Evolutionary conservation across 2,888 invertebrate genomes (phyloP), one percentile per base, ranked within the genome.

Genomic region (Charanyca ferruginea): DNA sequence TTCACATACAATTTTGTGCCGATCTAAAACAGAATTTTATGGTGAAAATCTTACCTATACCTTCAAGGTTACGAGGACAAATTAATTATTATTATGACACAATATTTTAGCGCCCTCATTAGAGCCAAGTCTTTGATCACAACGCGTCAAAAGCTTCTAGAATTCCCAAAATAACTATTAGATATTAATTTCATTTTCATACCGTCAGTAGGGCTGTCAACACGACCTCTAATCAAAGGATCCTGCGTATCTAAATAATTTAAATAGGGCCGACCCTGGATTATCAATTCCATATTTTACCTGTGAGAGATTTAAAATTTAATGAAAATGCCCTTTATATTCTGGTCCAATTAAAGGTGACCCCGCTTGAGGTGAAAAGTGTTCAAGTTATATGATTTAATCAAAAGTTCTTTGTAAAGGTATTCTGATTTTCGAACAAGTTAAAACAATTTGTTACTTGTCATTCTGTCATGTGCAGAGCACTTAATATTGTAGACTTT

Each of bases 221-320:
- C 69, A 72, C 59, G 13, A 53, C 49, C 59, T 58, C 47, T 65
- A 69, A 73, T 77, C 77, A 77, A 80, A 83, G 74, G 67, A 63
- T 38, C 58, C 22, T 64, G 35, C 60, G 22, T 59, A 51, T 59
- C 74, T 79, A 74, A 81, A 83, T 83, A 74, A 83, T 80, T 83
- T 52, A 73, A 74, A 72, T 68, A 66, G 47, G 58, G 20, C 52
- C 61, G 41, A 45, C 66, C 68, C 77, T 52, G 53, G 68, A 72
- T 80, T 76, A 80, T 81, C 73, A 73, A 83, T 77, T 68, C 71
- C 64, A 79, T 80, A 77, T 76, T 80, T 83, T 69, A 78, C 53
- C 71, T 73, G 73, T 53, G 49, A 68, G 63, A 61, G 54, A 77
- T 70, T 73, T 55, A 67, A 79, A 70, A 64, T 71, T 67, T 77